phyloP scores from a whole-genome alignment of 1,140 invertebrate species.

The Chrysomallon squamiferum region DNA sequence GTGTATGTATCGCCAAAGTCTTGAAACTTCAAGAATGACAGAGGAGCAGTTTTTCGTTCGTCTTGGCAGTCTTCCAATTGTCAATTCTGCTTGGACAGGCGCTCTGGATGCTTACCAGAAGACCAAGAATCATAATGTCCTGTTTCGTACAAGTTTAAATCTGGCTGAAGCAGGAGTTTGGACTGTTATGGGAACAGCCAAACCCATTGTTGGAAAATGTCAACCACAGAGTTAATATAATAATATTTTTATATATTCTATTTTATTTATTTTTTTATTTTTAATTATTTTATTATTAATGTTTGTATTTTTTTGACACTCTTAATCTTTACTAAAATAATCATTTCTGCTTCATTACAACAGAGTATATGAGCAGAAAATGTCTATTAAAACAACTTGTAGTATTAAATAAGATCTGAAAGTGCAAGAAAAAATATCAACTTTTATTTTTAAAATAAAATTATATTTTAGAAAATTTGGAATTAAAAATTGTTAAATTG shows the following conservation, averaged over 20 bases:
- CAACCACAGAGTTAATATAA: constrained; percentile 29
- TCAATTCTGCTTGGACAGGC: constrained; percentile 22
- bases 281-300: too few relatives aligned
- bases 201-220: constrained; percentile 26
- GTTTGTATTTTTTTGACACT: too few relatives aligned
- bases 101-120: constrained; percentile 24
- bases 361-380: too few relatives aligned
- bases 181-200: constrained; percentile 17
- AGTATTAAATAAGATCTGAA: too few relatives aligned
- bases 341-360: too few relatives aligned
- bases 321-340: too few relatives aligned
- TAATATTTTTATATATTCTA: constrained; percentile 12
- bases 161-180: constrained; percentile 27
- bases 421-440: too few relatives aligned
- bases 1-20: constrained; percentile 29
- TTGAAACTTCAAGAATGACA: constrained; percentile 14
- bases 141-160: constrained; percentile 23
- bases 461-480: too few relatives aligned
- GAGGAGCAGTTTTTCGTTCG: constrained; percentile 27
- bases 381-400: too few relatives aligned
- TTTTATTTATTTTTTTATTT: too few relatives aligned
- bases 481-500: too few relatives aligned
- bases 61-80: constrained; percentile 26
- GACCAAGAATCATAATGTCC: constrained; percentile 26
- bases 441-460: too few relatives aligned